Evolutionary conservation across 2,113 vertebrate genomes (phyloP).

Genomic region (Cyprinodon brontotheroides): DNA sequence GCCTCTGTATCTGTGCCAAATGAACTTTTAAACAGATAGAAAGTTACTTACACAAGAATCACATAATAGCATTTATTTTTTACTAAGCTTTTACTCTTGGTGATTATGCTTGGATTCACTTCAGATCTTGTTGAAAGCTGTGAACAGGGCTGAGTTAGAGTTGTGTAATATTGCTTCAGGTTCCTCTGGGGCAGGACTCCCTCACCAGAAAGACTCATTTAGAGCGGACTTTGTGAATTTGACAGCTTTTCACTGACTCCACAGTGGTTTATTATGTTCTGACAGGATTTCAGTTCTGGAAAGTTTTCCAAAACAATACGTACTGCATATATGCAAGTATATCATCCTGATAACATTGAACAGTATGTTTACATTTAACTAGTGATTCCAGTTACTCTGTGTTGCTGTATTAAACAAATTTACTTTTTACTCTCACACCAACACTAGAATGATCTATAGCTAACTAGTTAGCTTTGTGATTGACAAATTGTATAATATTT

Average conservation of each 20-base stretch:
- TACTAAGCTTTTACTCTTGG: background rate
- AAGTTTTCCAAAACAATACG: accelerated
- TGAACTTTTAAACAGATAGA: background rate
- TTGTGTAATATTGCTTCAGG: background rate
- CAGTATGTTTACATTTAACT: background rate
- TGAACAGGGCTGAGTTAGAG: background rate
- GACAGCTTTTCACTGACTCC: background rate
- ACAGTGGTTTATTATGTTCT: background rate
- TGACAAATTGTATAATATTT: background rate
- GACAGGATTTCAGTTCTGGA: conserved; percentile 6
- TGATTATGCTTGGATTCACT: conserved; percentile 1
- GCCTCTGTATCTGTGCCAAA: background rate
- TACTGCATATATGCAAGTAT: background rate
- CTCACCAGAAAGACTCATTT: background rate
- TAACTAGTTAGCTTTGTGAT: background rate
- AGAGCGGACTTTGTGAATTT: background rate
- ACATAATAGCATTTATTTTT: background rate
- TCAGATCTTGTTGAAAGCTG: background rate
- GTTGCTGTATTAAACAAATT: too few relatives aligned
- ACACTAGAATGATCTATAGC: background rate
- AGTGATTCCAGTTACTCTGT: background rate
- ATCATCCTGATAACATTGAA: background rate
- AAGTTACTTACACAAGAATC: background rate
- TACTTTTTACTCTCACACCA: background rate
- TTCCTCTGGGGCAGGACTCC: background rate